Evolutionary conservation across 2,113 vertebrate species (phyloP).

Genomic region (Nanger granti): DNA sequence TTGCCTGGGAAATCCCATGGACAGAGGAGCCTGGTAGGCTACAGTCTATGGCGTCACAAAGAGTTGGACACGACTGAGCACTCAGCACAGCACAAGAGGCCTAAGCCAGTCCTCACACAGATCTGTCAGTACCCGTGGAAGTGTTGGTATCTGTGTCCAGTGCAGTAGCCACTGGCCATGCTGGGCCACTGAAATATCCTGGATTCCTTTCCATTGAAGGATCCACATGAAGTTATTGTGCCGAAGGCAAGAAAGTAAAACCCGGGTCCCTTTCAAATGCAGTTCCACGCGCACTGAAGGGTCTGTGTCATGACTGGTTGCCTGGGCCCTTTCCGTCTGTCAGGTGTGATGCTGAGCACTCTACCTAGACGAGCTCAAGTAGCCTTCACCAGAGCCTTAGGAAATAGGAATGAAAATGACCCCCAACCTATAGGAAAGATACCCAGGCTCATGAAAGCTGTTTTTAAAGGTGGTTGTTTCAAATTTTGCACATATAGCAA

Average conservation of each 20-base stretch:
- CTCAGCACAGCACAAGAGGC: background rate
- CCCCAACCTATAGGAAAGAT: background rate
- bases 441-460: background rate
- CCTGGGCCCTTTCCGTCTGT: too few species aligned
- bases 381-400: background rate
- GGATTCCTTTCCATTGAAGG: background rate
- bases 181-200: too few species aligned
- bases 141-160: fast-evolving
- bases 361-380: fast-evolving
- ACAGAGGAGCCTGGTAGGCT: background rate
- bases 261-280: background rate
- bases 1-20: background rate
- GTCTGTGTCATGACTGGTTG: background rate
- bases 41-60: background rate
- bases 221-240: background rate
- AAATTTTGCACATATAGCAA: background rate
- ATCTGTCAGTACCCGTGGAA: fast-evolving
- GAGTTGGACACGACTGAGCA: background rate
- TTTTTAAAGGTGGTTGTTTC: background rate
- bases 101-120: too few species aligned
- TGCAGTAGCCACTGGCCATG: background rate
- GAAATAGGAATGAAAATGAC: background rate
- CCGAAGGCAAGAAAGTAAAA: background rate
- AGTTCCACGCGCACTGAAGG: fast-evolving
- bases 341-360: background rate